A percentile compares a stretch with the other conserved stretches of the same genome.
phyloP scores from a whole-genome alignment of 2,797 vertebrate genomes.

The Discoglossus pictus region DNA sequence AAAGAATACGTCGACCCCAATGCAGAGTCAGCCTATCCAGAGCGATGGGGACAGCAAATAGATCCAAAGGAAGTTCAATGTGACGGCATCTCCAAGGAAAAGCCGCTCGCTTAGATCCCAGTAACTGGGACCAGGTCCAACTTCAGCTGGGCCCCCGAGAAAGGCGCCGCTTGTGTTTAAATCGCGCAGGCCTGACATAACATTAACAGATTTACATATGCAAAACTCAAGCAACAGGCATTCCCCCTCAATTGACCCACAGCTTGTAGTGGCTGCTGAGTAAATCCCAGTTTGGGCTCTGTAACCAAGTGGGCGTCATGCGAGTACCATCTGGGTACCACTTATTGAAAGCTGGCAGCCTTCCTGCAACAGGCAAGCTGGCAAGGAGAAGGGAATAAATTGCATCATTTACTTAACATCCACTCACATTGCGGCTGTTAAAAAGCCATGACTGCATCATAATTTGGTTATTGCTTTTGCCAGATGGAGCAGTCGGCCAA shows the following conservation, averaged over 20 bases:
- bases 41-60: conserved; percentile 51
- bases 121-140: conserved; percentile 80
- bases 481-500: conserved; percentile 84
- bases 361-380: conserved; percentile 89
- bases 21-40: conserved; percentile 62
- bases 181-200: conserved; percentile 80
- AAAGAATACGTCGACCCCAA: conserved; percentile 63
- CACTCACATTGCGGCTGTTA: conserved; percentile 88
- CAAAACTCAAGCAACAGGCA: conserved; percentile 86
- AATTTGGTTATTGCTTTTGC: conserved; percentile 87
- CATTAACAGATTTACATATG: conserved; percentile 85
- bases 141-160: conserved; percentile 80
- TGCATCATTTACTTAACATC: conserved; percentile 98
- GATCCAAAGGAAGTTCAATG: conserved; percentile 64
- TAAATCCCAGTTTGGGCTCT: conserved; percentile 84
- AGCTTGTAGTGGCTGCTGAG: conserved; percentile 85
- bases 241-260: conserved; percentile 83
- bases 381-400: conserved; percentile 92
- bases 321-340: conserved; percentile 94
- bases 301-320: conserved; percentile 90
- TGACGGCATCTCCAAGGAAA: conserved; percentile 63
- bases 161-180: conserved; percentile 78
- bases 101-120: conserved; percentile 65
- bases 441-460: conserved; percentile 95
- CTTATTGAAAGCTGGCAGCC: conserved; percentile 96